Evolutionary conservation across 2,888 invertebrate genomes (phyloP).

Genomic region (Caenorhabditis angaria): DNA sequence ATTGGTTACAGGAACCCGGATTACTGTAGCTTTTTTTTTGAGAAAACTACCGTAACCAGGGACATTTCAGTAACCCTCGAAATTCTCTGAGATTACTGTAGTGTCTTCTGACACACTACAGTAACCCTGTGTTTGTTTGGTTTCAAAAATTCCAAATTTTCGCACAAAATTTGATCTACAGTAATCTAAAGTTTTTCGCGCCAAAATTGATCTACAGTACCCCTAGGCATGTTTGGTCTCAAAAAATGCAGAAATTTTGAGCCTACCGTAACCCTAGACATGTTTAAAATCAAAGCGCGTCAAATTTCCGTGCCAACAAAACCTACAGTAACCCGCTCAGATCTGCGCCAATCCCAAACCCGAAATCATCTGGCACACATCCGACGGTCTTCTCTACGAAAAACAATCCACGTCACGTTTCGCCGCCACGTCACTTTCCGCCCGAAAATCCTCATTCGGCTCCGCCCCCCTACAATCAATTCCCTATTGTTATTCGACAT

Average conservation of each 20-base stretch:
- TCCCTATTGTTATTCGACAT: constrained; percentile 31
- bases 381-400: constrained; percentile 28
- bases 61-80: no score
- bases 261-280: neutral
- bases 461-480: neutral
- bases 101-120: no score
- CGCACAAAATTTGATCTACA: no score
- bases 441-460: constrained; percentile 8
- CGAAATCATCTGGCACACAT: constrained; percentile 47
- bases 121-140: no score
- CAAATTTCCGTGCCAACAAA: neutral
- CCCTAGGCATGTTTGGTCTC: neutral
- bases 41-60: no score
- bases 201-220: no score
- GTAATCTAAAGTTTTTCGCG: no score
- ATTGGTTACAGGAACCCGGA: no score
- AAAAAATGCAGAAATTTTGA: no score
- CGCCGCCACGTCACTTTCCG: constrained; percentile 11
- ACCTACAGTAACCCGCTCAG: constrained; percentile 13
- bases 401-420: constrained; percentile 16
- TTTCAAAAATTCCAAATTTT: no score
- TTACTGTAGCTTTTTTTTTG: no score
- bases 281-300: neutral
- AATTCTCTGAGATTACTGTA: no score
- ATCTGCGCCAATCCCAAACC: constrained; percentile 50